Evolutionary conservation across 1,140 invertebrate genomes (phyloP), one percentile per base, ranked within the genome.

Genomic region (Laupala kohalensis): DNA sequence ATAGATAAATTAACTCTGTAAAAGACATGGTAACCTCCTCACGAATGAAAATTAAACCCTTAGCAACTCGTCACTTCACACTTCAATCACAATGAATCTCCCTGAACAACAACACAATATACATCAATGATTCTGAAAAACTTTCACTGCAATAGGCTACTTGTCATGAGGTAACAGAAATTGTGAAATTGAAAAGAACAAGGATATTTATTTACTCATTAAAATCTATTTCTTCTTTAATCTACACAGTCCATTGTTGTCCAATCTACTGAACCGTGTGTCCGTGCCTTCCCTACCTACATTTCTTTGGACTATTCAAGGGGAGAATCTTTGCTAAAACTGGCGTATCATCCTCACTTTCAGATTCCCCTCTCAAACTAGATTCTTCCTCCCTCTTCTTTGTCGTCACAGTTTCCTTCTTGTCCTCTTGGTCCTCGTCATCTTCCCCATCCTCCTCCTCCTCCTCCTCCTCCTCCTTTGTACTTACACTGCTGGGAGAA

Each of bases 301-400:
- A 53, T 53, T 53, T 53, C 37, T 53, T 53, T 53, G 67, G 67
- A 26, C 67, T 68, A 68, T 28, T 68, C 19, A 68, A 29, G 29
- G 67, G 25, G 29, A 26, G 26, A n/a, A 68, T 68, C 29, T 29
- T 26, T 27, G 67, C 67, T 25, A 68, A 25, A 4, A 68, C 67
- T 12, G 67, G 67, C 27, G 67, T 68, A 28, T 68, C 27, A 68
- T 68, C 67, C 24, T 68, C 67, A 26, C 29, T 29, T 68, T 68
- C 67, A 23, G 37, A 53, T 53, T 53, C 37, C 19, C 37, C 37
- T 53, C 19, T 53, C 37, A 53, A 13, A 53, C 37, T 53, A 53
- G 37, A 26, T 68, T 27, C 9, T 68, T n/a, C n/a, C 24, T 29
- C 28, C 15, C 28, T 23, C n/a, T 23, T 30, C 15, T 6, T 28